Conservation (phyloP, 1,140 invertebrate genomes). For the Lucilia cuprina region DNA sequence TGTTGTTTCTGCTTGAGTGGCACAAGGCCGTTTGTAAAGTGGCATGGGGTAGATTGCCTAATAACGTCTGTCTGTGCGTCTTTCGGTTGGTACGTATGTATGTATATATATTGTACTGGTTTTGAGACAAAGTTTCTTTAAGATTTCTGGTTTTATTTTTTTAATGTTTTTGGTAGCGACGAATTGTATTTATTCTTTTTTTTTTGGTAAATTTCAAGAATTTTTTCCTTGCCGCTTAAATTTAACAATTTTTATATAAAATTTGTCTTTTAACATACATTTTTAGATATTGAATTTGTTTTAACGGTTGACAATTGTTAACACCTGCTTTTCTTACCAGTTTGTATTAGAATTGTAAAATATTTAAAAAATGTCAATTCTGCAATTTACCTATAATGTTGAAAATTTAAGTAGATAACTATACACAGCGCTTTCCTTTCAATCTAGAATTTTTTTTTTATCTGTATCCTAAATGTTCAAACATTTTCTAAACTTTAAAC, state of each 20-base stretch:
- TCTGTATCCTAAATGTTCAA: too few relatives aligned
- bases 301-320: neutral
- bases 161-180: neutral
- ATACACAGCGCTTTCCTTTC: too few relatives aligned
- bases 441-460: too few relatives aligned
- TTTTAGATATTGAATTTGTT: neutral
- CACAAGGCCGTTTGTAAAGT: conserved; percentile 26
- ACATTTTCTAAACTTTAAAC: too few relatives aligned
- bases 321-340: neutral
- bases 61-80: neutral
- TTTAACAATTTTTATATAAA: neutral
- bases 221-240: neutral
- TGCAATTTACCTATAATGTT: too few relatives aligned
- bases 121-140: neutral
- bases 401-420: too few relatives aligned
- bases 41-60: conserved; percentile 18
- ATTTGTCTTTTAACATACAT: neutral
- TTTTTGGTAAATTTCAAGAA: neutral
- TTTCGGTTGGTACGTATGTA: neutral
- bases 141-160: neutral
- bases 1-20: conserved; percentile 30
- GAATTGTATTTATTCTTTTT: neutral
- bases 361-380: too few relatives aligned
- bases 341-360: neutral
- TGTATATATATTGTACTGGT: neutral